Percentiles rank a stretch among this genome's conserved stretches.
phyloP scores from a whole-genome alignment of 2,113 vertebrate genomes.

The Toxostoma redivivum region DNA sequence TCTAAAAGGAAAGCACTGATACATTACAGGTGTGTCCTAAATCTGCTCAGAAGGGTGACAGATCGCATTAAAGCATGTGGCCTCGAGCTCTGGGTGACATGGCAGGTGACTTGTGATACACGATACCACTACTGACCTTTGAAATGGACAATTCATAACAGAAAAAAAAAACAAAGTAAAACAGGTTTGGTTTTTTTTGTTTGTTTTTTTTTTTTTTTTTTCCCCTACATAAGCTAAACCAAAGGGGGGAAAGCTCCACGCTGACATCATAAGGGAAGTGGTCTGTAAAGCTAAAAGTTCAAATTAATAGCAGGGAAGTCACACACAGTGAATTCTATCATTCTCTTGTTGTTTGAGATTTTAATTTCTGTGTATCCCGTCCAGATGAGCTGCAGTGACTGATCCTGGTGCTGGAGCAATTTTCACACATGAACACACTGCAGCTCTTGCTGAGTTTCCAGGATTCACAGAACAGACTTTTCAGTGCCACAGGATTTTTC shows the following conservation, averaged over 20 bases:
- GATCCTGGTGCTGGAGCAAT: not conserved
- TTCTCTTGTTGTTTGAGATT: not conserved
- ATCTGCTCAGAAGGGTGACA: slow-evolving; percentile 58
- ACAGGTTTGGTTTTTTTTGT: too few species aligned
- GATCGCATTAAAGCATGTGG: slow-evolving; percentile 39
- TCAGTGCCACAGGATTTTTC: not conserved
- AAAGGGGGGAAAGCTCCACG: not conserved
- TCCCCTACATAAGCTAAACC: not conserved
- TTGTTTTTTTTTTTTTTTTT: not conserved
- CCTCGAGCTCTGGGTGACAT: slow-evolving; percentile 26
- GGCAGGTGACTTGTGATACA: slow-evolving; percentile 53
- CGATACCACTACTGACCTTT: slow-evolving; percentile 60
- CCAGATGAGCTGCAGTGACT: not conserved
- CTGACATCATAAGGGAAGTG: not conserved
- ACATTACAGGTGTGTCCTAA: slow-evolving; percentile 42
- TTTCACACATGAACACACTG: not conserved
- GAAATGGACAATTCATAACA: slow-evolving; percentile 41
- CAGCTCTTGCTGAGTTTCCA: not conserved
- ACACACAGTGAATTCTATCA: not conserved
- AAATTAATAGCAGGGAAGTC: not conserved
- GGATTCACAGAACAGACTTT: fast-evolving
- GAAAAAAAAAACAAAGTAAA: not conserved
- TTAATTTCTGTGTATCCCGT: not conserved
- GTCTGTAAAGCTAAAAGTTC: not conserved
- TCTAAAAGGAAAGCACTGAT: slow-evolving; percentile 59